Evolutionary conservation across 2,888 invertebrate genomes (phyloP), one percentile per base, ranked within the genome.

Genomic region (Meliscaeva auricollis): DNA sequence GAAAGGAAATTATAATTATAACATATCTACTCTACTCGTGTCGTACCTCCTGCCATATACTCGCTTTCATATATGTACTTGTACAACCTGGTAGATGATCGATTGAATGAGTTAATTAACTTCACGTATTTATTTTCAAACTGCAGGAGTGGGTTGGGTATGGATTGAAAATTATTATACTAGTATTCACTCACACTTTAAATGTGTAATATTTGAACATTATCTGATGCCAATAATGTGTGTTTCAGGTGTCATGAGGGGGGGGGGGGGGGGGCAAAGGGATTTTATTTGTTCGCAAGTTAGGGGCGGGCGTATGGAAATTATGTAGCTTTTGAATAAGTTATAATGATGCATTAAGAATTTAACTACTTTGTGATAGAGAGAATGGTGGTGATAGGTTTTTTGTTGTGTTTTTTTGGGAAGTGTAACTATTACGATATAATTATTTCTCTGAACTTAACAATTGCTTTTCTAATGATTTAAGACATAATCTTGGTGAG

Each of bases 81-180:
- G 26, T 26, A 26, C n/a, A 26, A 4, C 4, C 2, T 9, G 50
- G 48, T 26, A 44, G 46, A 38, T 38, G 64, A 50, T 15, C 48
- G 58, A 50, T 58, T 41, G 70, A 81, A 64, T 70, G 58, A 56
- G 76, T 76, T 82, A 82, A 82, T 82, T 82, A 72, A 52, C 66
- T 68, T 54, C 32, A 70, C 50, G 54, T 30, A 77, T 52, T 35
- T 58, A 66, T 74, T 50, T 52, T 3, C 50, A 60, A 62, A 54
- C 22, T 41, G n/a, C 22, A 26, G 6, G 60, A 41, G 22, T 0
- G 60, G 38, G 38, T 38, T 0, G 60, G 38, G 38, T 38, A 38
- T 26, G 4, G 38, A 5, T 38, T 58, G 58, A 38, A 58, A 58
- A 58, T 58, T 38, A 58, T n/a, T n/a, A n/a, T n/a, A n/a, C n/a